Evolutionary conservation across 2,888 invertebrate genomes (phyloP), one percentile per base, ranked within the genome.

Genomic region (Agonopterix alstromeriana): DNA sequence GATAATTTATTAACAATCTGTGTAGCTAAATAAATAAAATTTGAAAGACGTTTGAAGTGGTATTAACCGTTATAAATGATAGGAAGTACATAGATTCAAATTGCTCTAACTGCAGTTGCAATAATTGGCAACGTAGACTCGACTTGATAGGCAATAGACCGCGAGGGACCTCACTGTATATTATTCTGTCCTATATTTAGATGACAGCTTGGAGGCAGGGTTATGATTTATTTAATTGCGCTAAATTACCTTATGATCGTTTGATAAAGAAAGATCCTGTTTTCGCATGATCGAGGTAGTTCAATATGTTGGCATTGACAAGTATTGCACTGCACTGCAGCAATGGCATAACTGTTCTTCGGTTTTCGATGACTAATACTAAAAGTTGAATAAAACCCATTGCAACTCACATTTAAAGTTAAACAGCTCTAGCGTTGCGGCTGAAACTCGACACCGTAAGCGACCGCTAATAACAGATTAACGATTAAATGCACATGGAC

Each of bases 41-140:
- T 38, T 38, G n/a, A 38, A 38, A 38, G 38, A 38, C 38, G 38
- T 38, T 38, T 10, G n/a, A 38, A 43, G 8, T 11, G 2, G 12
- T 43, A 35, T 35, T 43, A 9, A 11, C 8, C 3, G 38, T 44
- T 48, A 51, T 42, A 11, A 48, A 44, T 67, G 64, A 74, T 70
- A 77, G 81, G 79, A 81, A 77, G 64, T 69, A 57, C 61, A 58
- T 67, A 70, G 68, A 75, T 77, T 69, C 60, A 77, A 77, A 82
- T 78, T 75, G 76, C 63, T 56, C 54, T 71, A 66, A 60, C 72
- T 77, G 77, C 76, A 77, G 66, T 70, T 69, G 73, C 67, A 73
- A 77, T 82, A 76, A 82, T 77, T 77, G 75, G 56, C 67, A 68
- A 72, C 69, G 67, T 68, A 61, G 67, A 71, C 61, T 64, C 65